Evolutionary conservation across 2,888 invertebrate genomes (phyloP).

Genomic region (Pterobdella sp.): DNA sequence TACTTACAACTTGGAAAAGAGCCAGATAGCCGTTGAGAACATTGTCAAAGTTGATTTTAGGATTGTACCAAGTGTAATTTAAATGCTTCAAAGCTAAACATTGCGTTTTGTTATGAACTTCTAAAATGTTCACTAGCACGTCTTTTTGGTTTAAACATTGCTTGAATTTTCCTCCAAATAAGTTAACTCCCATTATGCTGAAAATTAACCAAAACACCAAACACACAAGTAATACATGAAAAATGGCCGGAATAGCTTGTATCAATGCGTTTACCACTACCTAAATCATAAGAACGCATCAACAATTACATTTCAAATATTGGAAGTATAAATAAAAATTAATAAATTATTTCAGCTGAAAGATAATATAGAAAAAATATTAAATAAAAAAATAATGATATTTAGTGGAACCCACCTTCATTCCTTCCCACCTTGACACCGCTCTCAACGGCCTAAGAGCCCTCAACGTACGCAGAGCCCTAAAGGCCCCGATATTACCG

Average conservation of each 20-base stretch:
- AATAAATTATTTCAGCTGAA: neutral
- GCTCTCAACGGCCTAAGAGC: constrained; percentile 95
- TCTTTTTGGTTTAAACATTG: constrained; percentile 52
- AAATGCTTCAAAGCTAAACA: constrained; percentile 43
- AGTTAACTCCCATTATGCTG: constrained; percentile 96
- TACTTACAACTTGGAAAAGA: constrained; percentile 77
- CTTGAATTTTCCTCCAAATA: constrained; percentile 64
- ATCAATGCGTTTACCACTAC: constrained; percentile 91
- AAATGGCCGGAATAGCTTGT: constrained; percentile 98
- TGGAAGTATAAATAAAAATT: too few relatives aligned
- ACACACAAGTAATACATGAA: constrained; percentile 96
- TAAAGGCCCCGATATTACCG: constrained; percentile 95
- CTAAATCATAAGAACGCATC: neutral
- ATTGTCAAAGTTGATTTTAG: constrained; percentile 95
- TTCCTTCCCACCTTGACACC: constrained; percentile 99
- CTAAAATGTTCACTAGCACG: constrained; percentile 64
- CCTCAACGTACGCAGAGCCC: constrained; percentile 96
- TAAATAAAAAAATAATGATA: neutral
- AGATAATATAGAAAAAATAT: neutral
- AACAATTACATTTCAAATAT: too few relatives aligned
- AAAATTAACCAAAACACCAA: constrained; percentile 99
- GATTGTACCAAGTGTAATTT: constrained; percentile 89
- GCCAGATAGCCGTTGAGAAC: constrained; percentile 93
- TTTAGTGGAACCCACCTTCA: constrained; percentile 66
- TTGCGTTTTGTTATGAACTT: constrained; percentile 64